Evolutionary conservation across 2,113 vertebrate genomes (phyloP).

Genomic region (Morone chrysops): DNA sequence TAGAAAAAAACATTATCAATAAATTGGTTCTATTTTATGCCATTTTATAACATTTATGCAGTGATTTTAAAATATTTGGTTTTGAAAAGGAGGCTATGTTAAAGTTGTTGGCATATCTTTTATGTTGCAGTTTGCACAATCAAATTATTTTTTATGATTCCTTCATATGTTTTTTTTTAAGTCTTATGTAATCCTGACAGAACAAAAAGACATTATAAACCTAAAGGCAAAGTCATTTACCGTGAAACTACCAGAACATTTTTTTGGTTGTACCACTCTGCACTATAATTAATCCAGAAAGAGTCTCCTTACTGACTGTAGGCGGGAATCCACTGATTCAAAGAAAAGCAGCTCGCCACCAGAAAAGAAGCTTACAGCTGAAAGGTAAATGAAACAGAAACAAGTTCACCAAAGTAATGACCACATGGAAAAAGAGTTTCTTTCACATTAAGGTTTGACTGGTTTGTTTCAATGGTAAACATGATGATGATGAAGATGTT

Average conservation of each 20-base stretch:
- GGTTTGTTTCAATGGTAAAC: conserved; percentile 1
- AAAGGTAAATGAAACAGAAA: conserved; percentile 84
- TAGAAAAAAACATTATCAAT: neutral
- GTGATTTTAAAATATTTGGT: too few relatives aligned
- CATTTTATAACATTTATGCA: too few relatives aligned
- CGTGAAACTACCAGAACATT: too few relatives aligned
- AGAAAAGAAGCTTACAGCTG: conserved; percentile 85
- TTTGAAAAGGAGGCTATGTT: too few relatives aligned
- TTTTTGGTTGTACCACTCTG: too few relatives aligned
- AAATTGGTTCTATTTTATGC: neutral
- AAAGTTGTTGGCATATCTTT: too few relatives aligned
- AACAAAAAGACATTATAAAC: too few relatives aligned
- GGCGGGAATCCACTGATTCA: conserved; percentile 87
- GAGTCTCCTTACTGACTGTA: conserved; percentile 52
- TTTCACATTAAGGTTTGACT: neutral
- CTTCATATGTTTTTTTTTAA: too few relatives aligned
- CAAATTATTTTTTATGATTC: too few relatives aligned
- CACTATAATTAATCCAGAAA: neutral
- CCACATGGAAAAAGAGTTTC: neutral
- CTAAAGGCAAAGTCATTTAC: too few relatives aligned
- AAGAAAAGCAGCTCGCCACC: conserved; percentile 83
- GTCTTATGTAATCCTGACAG: too few relatives aligned
- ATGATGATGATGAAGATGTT: neutral
- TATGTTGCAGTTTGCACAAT: too few relatives aligned
- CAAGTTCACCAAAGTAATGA: neutral